Percentiles rank a stretch among this genome's conserved stretches.
phyloP scores from a whole-genome alignment of 2,888 invertebrate species.

The Entomobrya proxima region DNA sequence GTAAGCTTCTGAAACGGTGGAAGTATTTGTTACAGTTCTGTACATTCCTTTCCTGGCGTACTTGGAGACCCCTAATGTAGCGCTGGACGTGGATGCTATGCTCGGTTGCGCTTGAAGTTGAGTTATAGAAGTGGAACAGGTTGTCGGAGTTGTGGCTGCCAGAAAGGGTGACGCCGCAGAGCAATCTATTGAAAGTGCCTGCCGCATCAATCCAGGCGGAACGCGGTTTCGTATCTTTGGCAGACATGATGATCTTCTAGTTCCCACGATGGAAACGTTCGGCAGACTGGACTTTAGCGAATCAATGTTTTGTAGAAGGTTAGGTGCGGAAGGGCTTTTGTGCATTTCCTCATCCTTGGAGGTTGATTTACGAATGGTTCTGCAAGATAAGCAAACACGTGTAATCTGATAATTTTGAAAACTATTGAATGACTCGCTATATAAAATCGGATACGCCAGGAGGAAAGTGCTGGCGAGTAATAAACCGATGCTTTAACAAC shows the following conservation, averaged over 20 bases:
- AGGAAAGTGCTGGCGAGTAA: too few species aligned
- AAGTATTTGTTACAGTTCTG: constrained; percentile 64
- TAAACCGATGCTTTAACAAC: neutral
- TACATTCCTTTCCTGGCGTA: constrained; percentile 64
- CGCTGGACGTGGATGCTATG: constrained; percentile 57
- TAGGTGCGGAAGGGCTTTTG: constrained; percentile 74
- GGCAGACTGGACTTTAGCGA: constrained; percentile 61
- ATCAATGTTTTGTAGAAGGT: constrained; percentile 66
- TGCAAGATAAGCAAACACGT: constrained; percentile 19
- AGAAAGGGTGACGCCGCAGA: constrained; percentile 70
- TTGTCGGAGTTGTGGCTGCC: constrained; percentile 57
- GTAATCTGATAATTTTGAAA: neutral
- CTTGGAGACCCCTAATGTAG: constrained; percentile 48
- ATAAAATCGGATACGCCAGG: too few species aligned
- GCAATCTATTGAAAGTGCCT: constrained; percentile 74
- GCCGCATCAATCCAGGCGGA: constrained; percentile 69
- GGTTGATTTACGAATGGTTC: constrained; percentile 72
- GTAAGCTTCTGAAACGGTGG: constrained; percentile 64
- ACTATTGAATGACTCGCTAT: too few species aligned
- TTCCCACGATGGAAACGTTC: constrained; percentile 64
- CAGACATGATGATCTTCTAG: constrained; percentile 68
- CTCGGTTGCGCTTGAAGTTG: constrained; percentile 49
- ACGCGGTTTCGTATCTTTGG: constrained; percentile 70
- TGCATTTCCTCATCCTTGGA: constrained; percentile 74
- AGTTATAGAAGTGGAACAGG: constrained; percentile 56